phyloP scores from a whole-genome alignment of 2,113 vertebrate species.

The Planiliza haematocheilus region DNA sequence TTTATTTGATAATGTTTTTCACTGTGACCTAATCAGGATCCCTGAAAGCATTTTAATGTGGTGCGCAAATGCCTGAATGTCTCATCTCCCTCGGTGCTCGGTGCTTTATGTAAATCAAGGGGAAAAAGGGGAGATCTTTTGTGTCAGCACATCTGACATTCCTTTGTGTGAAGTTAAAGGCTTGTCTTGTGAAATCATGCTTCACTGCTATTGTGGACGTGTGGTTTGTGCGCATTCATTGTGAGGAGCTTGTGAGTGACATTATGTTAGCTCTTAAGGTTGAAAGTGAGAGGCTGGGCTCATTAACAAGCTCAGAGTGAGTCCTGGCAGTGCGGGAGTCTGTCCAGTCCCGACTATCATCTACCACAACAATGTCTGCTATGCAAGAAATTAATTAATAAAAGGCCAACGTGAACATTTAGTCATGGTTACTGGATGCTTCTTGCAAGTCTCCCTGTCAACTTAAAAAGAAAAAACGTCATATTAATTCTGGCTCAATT shows the following conservation, averaged over 20 bases:
- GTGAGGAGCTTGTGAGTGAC: slow-evolving; percentile 57
- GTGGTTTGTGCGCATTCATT: slow-evolving; percentile 63
- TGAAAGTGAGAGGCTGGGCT: slow-evolving; percentile 70
- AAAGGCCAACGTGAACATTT: slow-evolving; percentile 34
- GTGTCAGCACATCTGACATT: slow-evolving; percentile 72
- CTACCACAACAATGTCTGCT: slow-evolving; percentile 32
- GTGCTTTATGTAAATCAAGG: slow-evolving; percentile 68
- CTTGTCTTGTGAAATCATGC: slow-evolving; percentile 70
- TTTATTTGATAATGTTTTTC: slow-evolving; percentile 72
- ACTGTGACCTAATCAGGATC: slow-evolving; percentile 64
- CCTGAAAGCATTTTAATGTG: slow-evolving; percentile 63
- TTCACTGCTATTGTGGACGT: slow-evolving; percentile 60
- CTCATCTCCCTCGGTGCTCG: slow-evolving; percentile 54
- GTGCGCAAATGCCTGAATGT: slow-evolving; percentile 52
- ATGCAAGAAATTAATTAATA: slow-evolving; percentile 14
- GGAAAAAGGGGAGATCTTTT: slow-evolving; percentile 55
- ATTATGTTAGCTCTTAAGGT: slow-evolving; percentile 54
- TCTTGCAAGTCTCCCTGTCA: slow-evolving; percentile 54
- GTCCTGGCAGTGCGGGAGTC: slow-evolving; percentile 19
- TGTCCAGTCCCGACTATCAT: slow-evolving; percentile 18
- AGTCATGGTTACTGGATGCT: slow-evolving; percentile 44
- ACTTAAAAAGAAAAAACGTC: slow-evolving; percentile 63
- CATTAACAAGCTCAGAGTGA: slow-evolving; percentile 56
- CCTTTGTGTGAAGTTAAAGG: slow-evolving; percentile 68
- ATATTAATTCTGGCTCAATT: slow-evolving; percentile 85